Evolutionary conservation across 2,797 vertebrate genomes (phyloP), one percentile per base, ranked within the genome.

Genomic region (Glossophaga mutica): DNA sequence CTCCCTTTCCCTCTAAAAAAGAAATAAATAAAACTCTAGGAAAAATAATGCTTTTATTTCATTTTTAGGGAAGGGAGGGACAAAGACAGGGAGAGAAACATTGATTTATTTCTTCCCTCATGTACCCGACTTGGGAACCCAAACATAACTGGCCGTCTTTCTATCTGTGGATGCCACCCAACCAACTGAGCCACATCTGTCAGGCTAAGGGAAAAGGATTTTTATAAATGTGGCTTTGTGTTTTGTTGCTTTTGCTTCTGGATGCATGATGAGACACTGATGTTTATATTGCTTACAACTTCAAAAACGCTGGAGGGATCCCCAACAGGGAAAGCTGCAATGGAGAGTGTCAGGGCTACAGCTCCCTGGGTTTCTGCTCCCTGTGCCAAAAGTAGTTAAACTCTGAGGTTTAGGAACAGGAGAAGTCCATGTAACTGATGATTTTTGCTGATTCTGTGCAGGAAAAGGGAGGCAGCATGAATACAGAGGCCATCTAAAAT

Each of bases 61-160:
- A 59, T 59, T 59, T 59, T 26, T 26, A 59, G 10, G 11, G 55
- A 26, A 59, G 24, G 55, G 9, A 59, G 9, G 9, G 22, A 52
- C 6, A 55, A 55, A 55, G 55, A 57, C 9, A 22, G 1, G 22
- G 22, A 59, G 55, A 59, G 55, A 26, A 59, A 59, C 55, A 26
- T 26, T 26, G 55, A 26, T 57, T 11, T 2, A 9, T 59, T 59
- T 10, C 22, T 9, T 59, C 24, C 24, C 24, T 59, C 55, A 12
- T 3, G 3, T 26, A 3, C 8, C 3, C 9, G 24, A 59, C 2
- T 2, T 59, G 6, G 24, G 24, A 24, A 26, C 9, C 21, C 1
- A 59, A 59, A 9, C 24, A 11, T 26, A 59, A 59, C 55, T 26
- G 24, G 9, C 24, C 22, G 26, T 26, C 55, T 59, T 26, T 59